Evolutionary conservation across 2,888 invertebrate genomes (phyloP).

Genomic region (Hypena proboscidalis): DNA sequence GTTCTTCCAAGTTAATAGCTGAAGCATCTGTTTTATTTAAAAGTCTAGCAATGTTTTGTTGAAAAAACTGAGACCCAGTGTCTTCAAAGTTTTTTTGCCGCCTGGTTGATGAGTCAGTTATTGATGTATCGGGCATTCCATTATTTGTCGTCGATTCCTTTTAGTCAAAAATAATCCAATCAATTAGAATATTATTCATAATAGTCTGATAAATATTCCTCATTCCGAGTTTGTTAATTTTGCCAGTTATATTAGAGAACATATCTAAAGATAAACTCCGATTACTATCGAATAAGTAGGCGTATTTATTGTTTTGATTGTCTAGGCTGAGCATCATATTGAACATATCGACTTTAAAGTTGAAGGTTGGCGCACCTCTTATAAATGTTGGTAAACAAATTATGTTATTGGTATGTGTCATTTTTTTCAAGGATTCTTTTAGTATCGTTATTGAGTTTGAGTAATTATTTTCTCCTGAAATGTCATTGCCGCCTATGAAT

Average conservation of each 20-base stretch:
- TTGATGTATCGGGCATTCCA: no score
- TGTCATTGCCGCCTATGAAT: neutral
- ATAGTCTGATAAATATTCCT: constrained; percentile 3
- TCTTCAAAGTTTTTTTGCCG: no score
- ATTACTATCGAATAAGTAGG: constrained; percentile 6
- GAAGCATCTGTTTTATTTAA: constrained; percentile 16
- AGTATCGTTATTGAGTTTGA: neutral
- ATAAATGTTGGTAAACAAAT: constrained; percentile 14
- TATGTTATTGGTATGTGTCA: constrained; percentile 11
- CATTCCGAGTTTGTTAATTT: constrained; percentile 11
- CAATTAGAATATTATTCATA: neutral
- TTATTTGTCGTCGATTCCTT: no score
- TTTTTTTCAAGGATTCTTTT: neutral
- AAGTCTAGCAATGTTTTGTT: constrained; percentile 24
- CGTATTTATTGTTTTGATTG: constrained; percentile 1
- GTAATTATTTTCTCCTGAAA: neutral
- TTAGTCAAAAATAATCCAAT: no score
- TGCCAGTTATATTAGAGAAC: constrained; percentile 13
- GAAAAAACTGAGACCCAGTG: no score
- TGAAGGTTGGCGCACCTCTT: constrained; percentile 14
- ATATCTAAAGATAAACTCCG: neutral
- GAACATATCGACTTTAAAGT: constrained; percentile 17
- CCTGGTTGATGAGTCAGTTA: no score
- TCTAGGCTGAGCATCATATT: constrained; percentile 10
- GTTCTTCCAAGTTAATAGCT: no score